These are phyloP conservation scores for Sorex fumeus DNA, from an alignment of 2,113 vertebrate genomes.

Conservation along the genomic window DNA sequence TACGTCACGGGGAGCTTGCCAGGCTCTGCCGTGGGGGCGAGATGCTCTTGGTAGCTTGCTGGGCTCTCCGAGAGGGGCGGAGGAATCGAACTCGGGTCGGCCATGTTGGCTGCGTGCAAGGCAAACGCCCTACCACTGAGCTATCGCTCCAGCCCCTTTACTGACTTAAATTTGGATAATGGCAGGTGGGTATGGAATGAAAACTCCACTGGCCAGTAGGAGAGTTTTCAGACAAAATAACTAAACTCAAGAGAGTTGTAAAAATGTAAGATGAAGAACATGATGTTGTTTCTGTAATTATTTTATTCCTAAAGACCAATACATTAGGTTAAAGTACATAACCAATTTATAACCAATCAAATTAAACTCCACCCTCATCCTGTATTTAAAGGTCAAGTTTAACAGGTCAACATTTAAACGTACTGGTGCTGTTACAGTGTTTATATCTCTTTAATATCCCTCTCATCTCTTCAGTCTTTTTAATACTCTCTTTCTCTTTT, in stretches of 20 bases:
- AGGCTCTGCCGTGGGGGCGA: too few species aligned
- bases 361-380: conserved; percentile 88
- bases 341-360: conserved; percentile 86
- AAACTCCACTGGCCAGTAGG: conserved; percentile 78
- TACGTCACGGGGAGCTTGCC: too few species aligned
- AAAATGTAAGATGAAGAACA: conserved; percentile 90
- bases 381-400: conserved; percentile 88
- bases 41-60: too few species aligned
- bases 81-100: too few species aligned
- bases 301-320: conserved; percentile 91
- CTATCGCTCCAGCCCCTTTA: too few species aligned
- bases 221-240: conserved; percentile 89
- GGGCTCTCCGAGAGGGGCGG: too few species aligned
- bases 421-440: conserved; percentile 93
- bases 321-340: conserved; percentile 85
- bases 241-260: conserved; percentile 93
- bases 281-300: conserved; percentile 91
- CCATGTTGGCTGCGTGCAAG: too few species aligned
- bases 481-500: conserved; percentile 75
- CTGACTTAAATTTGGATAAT: not conserved
- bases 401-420: conserved; percentile 86
- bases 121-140: too few species aligned
- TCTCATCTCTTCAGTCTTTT: conserved; percentile 62
- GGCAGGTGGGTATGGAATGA: conserved; percentile 75
- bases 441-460: conserved; percentile 85